Base-by-base conservation (phyloP, 2,888 invertebrate species). In the Drosophila rubida region DNA sequence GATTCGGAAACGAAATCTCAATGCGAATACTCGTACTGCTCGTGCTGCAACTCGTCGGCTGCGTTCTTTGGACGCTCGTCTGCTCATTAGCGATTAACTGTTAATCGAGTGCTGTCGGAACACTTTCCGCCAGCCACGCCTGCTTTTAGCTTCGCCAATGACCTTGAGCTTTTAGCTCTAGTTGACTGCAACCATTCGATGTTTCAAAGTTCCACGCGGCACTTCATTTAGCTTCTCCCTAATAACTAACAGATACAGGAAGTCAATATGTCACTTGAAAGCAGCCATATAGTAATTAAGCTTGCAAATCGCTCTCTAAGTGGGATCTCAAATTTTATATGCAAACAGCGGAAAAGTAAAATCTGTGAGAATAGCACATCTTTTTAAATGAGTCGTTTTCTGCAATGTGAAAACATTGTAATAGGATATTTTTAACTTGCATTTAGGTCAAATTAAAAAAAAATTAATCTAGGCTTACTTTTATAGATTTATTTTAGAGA, bases 31-130 rank as follows among this genome's bases (percentile, higher is more conserved):
- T n/a, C n/a, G n/a, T n/a, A 22, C 14, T 5, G 32, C 11, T 32
- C 32, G 32, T 58, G 49, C 19, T 66, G 58, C 74, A 66, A 16
- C 22, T 59, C 46, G 55, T 37, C 11, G 19, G 58, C 11, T 30
- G 44, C 53, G 72, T 51, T 76, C 66, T 55, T 59, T 53, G 51
- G n/a, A 70, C 60, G 23, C 23, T 53, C 13, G 25, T 39, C 48
- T 5, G 13, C 42, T 46, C 30, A 72, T 82, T 81, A 71, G 79
- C 79, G 41, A 1, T 45, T 49, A 61, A 48, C 57, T 66, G 79
- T 65, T 75, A 79, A 85, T 51, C 53, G 49, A 50, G 41, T 59
- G 49, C 9, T 41, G 63, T 45, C 16, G 30, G 41, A 61, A 61
- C 57, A 14, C 16, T 53, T 53, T 57, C 30, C 9, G 8, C 16